These are phyloP conservation scores for Blastobasis lacticolella DNA, from an alignment of 2,888 invertebrate genomes.

Conservation along the genomic window DNA sequence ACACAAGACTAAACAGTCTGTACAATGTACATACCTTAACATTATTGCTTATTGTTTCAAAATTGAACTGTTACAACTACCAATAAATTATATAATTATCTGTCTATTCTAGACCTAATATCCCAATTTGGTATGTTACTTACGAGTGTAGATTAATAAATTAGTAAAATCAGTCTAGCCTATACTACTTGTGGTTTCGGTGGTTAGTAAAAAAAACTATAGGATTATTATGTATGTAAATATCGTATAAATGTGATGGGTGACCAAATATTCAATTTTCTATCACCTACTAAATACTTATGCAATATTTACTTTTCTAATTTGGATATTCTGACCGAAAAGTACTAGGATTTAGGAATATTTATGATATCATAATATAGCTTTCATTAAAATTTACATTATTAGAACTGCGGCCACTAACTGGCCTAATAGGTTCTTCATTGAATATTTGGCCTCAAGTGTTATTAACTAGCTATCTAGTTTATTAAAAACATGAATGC, in stretches of 20 bases:
- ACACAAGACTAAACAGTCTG: too few relatives aligned
- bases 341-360: neutral
- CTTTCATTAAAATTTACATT: too few relatives aligned
- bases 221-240: neutral
- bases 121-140: conserved; percentile 60
- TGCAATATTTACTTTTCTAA: neutral
- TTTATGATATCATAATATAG: neutral
- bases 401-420: too few relatives aligned
- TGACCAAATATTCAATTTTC: neutral
- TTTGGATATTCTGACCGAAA: too few relatives aligned
- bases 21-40: too few relatives aligned
- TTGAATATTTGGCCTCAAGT: too few relatives aligned
- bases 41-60: too few relatives aligned
- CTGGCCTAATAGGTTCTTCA: too few relatives aligned
- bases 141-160: conserved; percentile 45
- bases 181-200: conserved; percentile 50
- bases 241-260: neutral
- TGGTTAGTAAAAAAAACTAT: conserved; percentile 39
- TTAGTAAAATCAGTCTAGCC: conserved; percentile 63
- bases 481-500: too few relatives aligned
- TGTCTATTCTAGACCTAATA: conserved; percentile 11
- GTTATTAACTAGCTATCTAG: too few relatives aligned
- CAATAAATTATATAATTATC: conserved; percentile 13
- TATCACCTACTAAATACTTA: neutral
- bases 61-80: neutral